Percentiles rank a stretch among this genome's conserved stretches.
Conservation (phyloP, 2,113 vertebrate genomes). For the Agapornis roseicollis region DNA sequence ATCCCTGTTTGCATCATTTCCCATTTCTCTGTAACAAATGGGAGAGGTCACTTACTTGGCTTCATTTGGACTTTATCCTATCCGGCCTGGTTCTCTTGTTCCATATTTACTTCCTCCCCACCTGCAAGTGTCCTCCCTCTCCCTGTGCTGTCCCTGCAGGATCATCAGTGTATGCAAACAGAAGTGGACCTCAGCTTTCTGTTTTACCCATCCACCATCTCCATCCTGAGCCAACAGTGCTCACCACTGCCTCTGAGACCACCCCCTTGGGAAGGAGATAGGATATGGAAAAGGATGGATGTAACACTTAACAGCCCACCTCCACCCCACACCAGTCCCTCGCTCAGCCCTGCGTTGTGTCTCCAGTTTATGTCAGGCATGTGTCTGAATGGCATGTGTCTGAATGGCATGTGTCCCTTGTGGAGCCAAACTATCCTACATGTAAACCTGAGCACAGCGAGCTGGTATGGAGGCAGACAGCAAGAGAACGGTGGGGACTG, state of each 20-base stretch:
- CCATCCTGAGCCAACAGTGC: not conserved
- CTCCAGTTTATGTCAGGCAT: not conserved
- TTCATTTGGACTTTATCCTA: not conserved
- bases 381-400: not conserved
- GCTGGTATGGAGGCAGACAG: rapidly evolving
- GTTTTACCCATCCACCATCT: not conserved
- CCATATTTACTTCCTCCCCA: not conserved
- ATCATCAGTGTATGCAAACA: not conserved
- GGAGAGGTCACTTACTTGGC: not conserved
- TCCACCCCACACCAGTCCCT: not conserved
- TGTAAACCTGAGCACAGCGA: rapidly evolving
- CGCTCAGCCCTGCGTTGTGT: not conserved
- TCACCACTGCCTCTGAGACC: not conserved
- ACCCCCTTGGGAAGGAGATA: not conserved
- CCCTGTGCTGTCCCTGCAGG: constrained; percentile 1
- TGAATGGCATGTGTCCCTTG: not conserved
- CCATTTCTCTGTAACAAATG: not conserved
- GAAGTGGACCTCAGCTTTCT: not conserved
- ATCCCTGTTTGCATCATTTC: not conserved
- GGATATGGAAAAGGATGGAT: not conserved
- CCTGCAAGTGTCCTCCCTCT: constrained; percentile 8
- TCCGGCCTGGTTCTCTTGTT: not conserved
- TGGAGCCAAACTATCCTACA: not conserved
- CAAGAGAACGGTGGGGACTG: not conserved
- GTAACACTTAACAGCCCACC: not conserved